Percentiles rank a stretch among this genome's conserved stretches.
These are phyloP conservation scores for Dendropsophus ebraccatus DNA, from an alignment of 2,113 vertebrate species.

Conservation along the genomic window DNA sequence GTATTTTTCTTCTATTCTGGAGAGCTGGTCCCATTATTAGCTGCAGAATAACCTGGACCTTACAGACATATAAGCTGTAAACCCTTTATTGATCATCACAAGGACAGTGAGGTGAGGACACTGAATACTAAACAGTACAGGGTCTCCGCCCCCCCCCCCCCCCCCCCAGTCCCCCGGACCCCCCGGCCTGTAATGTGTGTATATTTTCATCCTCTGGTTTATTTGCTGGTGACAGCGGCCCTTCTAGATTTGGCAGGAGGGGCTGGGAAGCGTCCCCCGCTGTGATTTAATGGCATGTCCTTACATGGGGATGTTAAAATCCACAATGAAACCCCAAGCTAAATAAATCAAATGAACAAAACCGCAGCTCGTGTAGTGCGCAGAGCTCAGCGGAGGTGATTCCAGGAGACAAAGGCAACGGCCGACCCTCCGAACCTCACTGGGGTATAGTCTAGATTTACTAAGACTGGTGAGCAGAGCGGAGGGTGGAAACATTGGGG, in stretches of 20 bases:
- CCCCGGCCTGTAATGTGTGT: too few species aligned
- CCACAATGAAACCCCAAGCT: slow-evolving; percentile 35
- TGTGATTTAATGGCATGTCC: slow-evolving; percentile 32
- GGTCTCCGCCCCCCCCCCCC: not conserved
- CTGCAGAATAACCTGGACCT: not conserved
- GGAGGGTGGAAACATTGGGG: too few species aligned
- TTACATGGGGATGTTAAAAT: slow-evolving; percentile 46
- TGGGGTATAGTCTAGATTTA: slow-evolving; percentile 6
- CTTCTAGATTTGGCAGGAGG: slow-evolving; percentile 22
- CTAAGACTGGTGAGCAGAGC: not conserved
- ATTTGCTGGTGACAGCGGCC: slow-evolving; percentile 34
- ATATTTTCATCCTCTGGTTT: slow-evolving; percentile 17
- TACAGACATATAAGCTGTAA: too few species aligned
- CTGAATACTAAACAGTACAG: not conserved
- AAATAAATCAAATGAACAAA: slow-evolving; percentile 25
- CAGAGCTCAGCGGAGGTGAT: not conserved
- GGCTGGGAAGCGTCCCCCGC: slow-evolving; percentile 27
- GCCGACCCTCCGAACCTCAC: not conserved
- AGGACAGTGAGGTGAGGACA: not conserved
- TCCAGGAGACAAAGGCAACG: not conserved
- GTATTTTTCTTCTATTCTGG: not conserved
- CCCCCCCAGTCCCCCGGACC: too few species aligned
- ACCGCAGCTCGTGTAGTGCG: slow-evolving; percentile 4
- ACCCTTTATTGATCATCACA: not conserved
- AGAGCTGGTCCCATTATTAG: too few species aligned